Evolutionary conservation across 2,888 invertebrate genomes (phyloP), one percentile per base, ranked within the genome.

Genomic region (Buathra laborator): DNA sequence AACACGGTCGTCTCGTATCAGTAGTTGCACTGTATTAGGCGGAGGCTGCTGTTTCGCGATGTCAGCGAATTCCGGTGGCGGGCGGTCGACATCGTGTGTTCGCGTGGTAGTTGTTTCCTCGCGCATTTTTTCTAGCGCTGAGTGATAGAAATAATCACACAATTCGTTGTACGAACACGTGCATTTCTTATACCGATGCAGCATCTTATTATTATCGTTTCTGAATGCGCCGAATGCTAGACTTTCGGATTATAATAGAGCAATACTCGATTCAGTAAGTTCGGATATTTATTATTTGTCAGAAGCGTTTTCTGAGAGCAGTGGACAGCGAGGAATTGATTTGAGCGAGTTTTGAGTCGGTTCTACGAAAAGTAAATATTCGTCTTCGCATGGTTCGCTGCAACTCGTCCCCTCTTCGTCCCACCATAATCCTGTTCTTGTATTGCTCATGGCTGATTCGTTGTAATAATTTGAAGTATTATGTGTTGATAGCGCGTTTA

Each of bases 341-440:
- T 37, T 37, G 1, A 37, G 37, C 2, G 6, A 4, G 37, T 37
- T 37, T 37, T 5, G 32, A 32, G 32, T 32, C 32, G 32, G 32
- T 32, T 32, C 32, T 32, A 32, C 32, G 7, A 7, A 2, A 19
- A 16, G 53, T 16, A 3, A n/a, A 37, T 64, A 64, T 37, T 37
- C 37, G 1, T 64, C 64, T 24, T 64, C n/a, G 64, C 37, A 64
- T 12, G 64, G 64, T 5, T 64, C 64, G 14, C n/a, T 37, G 37
- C 37, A 64, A 37, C 10, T 37, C n/a, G 64, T 37, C n/a, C 64
- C 64, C 14, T 64, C 64, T 64, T 64, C 64, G n/a, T 32, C 64
- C 43, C 64, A 64, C 64, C 64, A 37, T 5, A 64, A 37, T 37
- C n/a, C n/a, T 2, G 37, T 16, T 14, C 7, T 37, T 24, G 37